Conservation (phyloP, 1,140 invertebrate genomes). For the Gyrodactylus salaris region DNA sequence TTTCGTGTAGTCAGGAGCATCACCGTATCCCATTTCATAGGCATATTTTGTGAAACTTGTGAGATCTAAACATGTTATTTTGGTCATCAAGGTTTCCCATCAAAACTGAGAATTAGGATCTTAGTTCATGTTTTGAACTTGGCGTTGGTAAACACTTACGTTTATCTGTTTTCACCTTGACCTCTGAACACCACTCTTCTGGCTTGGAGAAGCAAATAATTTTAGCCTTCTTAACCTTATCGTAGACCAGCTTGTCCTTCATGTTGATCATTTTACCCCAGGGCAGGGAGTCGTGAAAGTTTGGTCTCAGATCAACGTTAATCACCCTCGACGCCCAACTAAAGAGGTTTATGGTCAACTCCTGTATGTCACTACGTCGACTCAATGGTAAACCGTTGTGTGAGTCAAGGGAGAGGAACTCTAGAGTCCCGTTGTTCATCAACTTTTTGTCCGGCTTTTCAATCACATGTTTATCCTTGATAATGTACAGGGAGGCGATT, state of each 20-base stretch:
- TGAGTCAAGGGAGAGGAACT: neutral
- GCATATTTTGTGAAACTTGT: neutral
- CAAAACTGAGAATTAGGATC: too few relatives aligned
- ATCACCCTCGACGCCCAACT: neutral
- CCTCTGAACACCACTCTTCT: neutral
- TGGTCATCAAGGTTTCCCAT: too few relatives aligned
- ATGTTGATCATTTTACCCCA: neutral
- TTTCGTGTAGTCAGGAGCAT: neutral
- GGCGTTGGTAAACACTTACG: neutral
- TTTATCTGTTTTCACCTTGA: neutral
- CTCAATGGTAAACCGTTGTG: neutral
- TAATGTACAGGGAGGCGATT: neutral
- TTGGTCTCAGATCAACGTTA: neutral
- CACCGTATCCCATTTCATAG: neutral
- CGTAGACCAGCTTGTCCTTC: neutral
- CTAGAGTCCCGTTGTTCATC: neutral
- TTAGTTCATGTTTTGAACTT: too few relatives aligned
- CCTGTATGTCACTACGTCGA: neutral
- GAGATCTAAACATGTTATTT: too few relatives aligned
- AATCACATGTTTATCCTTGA: neutral
- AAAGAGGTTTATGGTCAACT: neutral
- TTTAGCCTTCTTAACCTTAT: neutral
- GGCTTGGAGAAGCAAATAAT: neutral
- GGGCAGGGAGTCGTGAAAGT: neutral
- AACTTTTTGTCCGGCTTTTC: neutral